Conservation (phyloP, 2,113 vertebrate species). For the Heteronetta atricapilla region DNA sequence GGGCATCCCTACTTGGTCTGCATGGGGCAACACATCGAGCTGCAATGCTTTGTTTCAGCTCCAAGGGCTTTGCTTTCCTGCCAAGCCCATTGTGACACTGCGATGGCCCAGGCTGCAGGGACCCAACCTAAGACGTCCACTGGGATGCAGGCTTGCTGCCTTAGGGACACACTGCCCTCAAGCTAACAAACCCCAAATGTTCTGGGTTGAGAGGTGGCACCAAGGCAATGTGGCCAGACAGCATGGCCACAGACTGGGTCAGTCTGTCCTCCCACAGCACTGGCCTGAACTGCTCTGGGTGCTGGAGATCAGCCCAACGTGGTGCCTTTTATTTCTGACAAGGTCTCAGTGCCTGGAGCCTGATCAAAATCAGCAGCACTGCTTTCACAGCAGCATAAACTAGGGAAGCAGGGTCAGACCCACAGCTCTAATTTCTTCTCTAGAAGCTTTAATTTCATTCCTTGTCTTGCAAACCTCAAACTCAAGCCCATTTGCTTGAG, state of each 20-base stretch:
- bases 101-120: neutral
- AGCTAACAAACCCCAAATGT: neutral
- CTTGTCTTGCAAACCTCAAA: neutral
- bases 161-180: neutral
- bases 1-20: neutral
- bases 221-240: neutral
- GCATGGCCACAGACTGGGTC: neutral
- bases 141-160: neutral
- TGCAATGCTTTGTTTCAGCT: neutral
- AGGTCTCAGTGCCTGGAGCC: neutral
- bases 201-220: neutral
- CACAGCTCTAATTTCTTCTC: neutral
- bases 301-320: neutral
- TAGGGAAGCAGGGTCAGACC: neutral
- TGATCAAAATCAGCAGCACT: neutral
- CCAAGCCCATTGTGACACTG: neutral
- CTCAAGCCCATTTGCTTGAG: neutral
- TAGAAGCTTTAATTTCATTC: neutral
- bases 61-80: neutral
- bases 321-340: neutral
- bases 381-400: neutral
- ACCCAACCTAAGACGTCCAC: neutral
- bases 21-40: fast-evolving
- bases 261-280: neutral
- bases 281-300: fast-evolving